Evolutionary conservation across 1,140 invertebrate genomes (phyloP).

Genomic region (Eulimnadia texana): DNA sequence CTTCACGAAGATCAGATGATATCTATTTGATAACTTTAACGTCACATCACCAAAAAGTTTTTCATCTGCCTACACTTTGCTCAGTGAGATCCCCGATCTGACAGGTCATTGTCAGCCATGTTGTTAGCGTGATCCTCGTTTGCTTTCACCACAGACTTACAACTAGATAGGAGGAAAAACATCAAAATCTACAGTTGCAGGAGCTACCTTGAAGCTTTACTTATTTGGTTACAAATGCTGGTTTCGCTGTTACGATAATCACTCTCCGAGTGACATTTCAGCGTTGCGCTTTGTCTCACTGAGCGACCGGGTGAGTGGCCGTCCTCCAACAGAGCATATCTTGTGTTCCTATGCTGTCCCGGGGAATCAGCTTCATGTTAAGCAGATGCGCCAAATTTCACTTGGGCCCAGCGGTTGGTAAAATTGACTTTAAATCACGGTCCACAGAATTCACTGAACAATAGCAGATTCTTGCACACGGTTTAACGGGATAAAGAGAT

Average conservation of each 20-base stretch:
- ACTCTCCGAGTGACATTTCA: conserved; percentile 29
- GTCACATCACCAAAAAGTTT: too few relatives aligned
- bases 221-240: conserved; percentile 81
- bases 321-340: conserved; percentile 24
- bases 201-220: conserved; percentile 9
- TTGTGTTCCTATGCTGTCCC: conserved; percentile 35
- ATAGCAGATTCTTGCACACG: too few relatives aligned
- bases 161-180: conserved; percentile 44
- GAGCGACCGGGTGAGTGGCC: conserved; percentile 20
- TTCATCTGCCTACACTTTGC: conserved; percentile 81
- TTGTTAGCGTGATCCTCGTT: conserved; percentile 60
- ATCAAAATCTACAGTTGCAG: conserved; percentile 9
- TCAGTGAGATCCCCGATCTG: conserved; percentile 83
- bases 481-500: too few relatives aligned
- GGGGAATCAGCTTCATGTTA: conserved; percentile 66
- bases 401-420: conserved; percentile 33
- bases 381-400: conserved; percentile 82
- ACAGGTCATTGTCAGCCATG: conserved; percentile 63
- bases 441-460: conserved; percentile 1
- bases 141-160: conserved; percentile 81
- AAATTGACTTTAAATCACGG: conserved; percentile 2
- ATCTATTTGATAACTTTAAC: too few relatives aligned
- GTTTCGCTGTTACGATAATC: conserved; percentile 72
- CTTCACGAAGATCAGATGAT: too few relatives aligned
- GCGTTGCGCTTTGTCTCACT: conserved; percentile 22